Evolutionary conservation across 2,113 vertebrate species (phyloP).

Genomic region (Labeo catla): DNA sequence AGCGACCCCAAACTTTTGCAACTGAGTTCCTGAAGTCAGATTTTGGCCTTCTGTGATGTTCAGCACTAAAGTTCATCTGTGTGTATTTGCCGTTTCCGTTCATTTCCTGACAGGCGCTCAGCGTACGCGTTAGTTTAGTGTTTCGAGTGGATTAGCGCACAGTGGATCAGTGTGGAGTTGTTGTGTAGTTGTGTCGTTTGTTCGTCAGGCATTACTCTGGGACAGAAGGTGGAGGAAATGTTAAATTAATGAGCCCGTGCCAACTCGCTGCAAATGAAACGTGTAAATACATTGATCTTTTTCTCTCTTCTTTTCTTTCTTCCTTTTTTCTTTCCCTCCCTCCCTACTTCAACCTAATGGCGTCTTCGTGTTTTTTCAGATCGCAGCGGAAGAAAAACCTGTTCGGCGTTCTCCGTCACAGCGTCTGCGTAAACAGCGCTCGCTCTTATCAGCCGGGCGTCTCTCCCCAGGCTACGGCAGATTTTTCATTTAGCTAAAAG

Average conservation of each 20-base stretch:
- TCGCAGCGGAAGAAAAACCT: slow-evolving; percentile 88
- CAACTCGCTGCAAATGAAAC: slow-evolving; percentile 98
- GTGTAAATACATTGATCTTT: slow-evolving; percentile 99
- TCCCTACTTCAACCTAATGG: slow-evolving; percentile 85
- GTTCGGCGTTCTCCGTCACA: slow-evolving; percentile 93
- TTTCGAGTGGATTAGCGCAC: background rate
- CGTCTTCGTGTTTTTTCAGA: slow-evolving; percentile 92
- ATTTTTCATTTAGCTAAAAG: slow-evolving; percentile 99
- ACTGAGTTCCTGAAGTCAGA: background rate
- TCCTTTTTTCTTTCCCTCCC: slow-evolving; percentile 64
- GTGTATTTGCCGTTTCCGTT: background rate
- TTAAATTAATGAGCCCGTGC: slow-evolving; percentile 99
- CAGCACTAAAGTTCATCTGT: background rate
- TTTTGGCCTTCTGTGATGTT: background rate
- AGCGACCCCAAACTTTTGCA: background rate
- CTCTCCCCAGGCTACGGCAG: slow-evolving; percentile 98
- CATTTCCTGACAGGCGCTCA: background rate
- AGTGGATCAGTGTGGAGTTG: slow-evolving; percentile 7
- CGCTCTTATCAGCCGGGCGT: slow-evolving; percentile 93
- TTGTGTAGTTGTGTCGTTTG: slow-evolving; percentile 20
- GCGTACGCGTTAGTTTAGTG: background rate
- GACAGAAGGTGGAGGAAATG: slow-evolving; percentile 98
- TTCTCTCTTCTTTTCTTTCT: slow-evolving; percentile 65
- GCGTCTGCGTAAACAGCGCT: slow-evolving; percentile 97
- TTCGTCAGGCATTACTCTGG: slow-evolving; percentile 82